Evolutionary conservation across 1,140 invertebrate species (phyloP), one percentile per base, ranked within the genome.

Genomic region (Brachionus asplanchnoidis): DNA sequence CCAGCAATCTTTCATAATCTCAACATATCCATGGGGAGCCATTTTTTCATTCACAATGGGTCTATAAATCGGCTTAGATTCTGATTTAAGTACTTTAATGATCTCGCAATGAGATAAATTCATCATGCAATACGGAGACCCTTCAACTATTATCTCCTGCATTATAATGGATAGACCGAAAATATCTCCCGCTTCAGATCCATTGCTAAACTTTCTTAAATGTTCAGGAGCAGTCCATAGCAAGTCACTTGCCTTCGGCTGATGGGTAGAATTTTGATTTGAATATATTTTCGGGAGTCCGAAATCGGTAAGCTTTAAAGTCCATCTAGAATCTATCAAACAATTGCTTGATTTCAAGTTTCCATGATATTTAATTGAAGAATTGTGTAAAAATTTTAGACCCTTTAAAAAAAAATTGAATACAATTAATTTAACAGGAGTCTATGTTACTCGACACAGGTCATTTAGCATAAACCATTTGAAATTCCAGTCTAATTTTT

Each of bases 401-500:
- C 94, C 86, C 86, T 86, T 28, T 36, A 36, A 36, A 68, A 32
- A n/a, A 11, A 68, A 36, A 14, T 73, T n/a, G 86, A 84, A 17
- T 11, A 12, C 28, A 70, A 44, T 68, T 17, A n/a, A 23, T 20
- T 23, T 14, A 12, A 32, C 3, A 44, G 6, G n/a, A 12, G n/a
- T 84, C 6, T 44, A 11, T 86, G 90, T 91, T 90, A 94, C 94
- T 89, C 94, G 91, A 32, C 96, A 94, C 84, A 97, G 91, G 91
- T 97, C 96, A 4, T 95, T 96, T 2, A 98, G 92, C 70, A 98
- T 90, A 28, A 95, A 96, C 60, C 96, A 91, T 85, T 95, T 93
- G 90, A 97, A 97, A 32, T 95, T 95, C 95, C 95, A 96, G 91
- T 98, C 96, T 85, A 97, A 92, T 89, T 95, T 95, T 87, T 97